Base-by-base conservation (phyloP, 2,113 vertebrate species). In the Leucosticte australis region DNA sequence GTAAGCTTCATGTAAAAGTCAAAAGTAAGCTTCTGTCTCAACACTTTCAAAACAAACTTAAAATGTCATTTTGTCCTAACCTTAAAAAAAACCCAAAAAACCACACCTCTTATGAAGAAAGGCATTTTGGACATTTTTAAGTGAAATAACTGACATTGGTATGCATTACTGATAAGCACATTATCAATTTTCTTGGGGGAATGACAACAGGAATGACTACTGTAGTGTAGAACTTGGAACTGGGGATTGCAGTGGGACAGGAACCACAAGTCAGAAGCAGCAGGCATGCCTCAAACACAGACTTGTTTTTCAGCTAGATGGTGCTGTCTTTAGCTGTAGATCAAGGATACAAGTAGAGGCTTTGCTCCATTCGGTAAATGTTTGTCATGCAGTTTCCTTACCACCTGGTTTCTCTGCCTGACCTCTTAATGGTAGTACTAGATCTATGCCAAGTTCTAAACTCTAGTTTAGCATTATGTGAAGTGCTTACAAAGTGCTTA, bases 61-160 rank as follows among this genome's bases (percentile, higher is more conserved):
- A 41, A 33, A 39, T 31, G 7, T 50, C 22, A 14, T 80, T 53
- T 64, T 35, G 33, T 23, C 28, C 15, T 28, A 55, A 23, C 4
- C 19, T 41, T 2, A 42, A 77, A 46, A 19, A 42, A 11, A 53
- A 16, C 14, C 17, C 4, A 53, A 20, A 9, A 44, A 27, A 10
- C 3, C 5, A 21, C 13, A 0, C 2, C 15, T 49, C 2, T 24
- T 47, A n/a, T 14, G 18, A 76, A 65, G 7, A 63, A 21, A 49
- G 31, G 31, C 2, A 10, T 37, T 80, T 57, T 0, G 15, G 33
- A 3, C 11, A 30, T 77, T 83, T 82, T 83, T 2, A 80, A 62
- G 17, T 53, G 42, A 62, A 77, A 67, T 63, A 64, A 15, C 13
- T 28, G 2, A 7, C 11, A 26, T 30, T 52, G 15, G 2, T 77